These are phyloP conservation scores for Rhagonycha lutea DNA, from an alignment of 2,888 invertebrate genomes.

Conservation along the genomic window DNA sequence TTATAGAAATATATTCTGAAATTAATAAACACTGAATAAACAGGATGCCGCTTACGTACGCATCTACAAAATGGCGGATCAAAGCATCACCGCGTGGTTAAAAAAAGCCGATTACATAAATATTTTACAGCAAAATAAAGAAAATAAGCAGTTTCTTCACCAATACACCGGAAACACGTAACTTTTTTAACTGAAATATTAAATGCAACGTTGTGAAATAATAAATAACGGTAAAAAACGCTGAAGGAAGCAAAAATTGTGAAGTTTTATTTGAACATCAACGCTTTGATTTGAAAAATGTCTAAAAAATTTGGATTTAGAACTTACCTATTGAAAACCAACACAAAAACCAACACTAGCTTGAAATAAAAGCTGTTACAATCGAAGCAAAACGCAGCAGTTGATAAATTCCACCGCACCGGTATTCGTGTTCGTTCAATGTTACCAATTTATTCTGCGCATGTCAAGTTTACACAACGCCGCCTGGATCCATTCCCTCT, in stretches of 20 bases:
- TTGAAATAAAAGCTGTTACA: background rate
- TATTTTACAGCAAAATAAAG: background rate
- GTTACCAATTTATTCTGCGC: background rate
- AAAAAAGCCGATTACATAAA: background rate
- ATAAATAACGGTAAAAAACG: background rate
- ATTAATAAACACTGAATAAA: background rate
- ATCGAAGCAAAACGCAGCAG: background rate
- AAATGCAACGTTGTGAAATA: background rate
- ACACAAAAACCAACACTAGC: background rate
- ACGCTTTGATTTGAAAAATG: background rate
- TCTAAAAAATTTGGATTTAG: too few species aligned
- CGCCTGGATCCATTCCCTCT: background rate
- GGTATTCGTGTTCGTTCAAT: background rate
- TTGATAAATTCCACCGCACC: background rate
- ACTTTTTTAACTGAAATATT: background rate
- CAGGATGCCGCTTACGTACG: background rate
- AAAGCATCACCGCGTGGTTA: background rate
- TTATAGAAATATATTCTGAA: constrained; percentile 4
- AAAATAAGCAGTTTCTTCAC: background rate
- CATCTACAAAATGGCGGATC: background rate
- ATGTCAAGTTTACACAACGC: background rate
- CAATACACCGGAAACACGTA: background rate
- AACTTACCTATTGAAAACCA: background rate
- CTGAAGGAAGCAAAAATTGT: background rate
- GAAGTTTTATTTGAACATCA: background rate